phyloP scores from a whole-genome alignment of 2,888 invertebrate genomes.

The Lycaena phlaeas region DNA sequence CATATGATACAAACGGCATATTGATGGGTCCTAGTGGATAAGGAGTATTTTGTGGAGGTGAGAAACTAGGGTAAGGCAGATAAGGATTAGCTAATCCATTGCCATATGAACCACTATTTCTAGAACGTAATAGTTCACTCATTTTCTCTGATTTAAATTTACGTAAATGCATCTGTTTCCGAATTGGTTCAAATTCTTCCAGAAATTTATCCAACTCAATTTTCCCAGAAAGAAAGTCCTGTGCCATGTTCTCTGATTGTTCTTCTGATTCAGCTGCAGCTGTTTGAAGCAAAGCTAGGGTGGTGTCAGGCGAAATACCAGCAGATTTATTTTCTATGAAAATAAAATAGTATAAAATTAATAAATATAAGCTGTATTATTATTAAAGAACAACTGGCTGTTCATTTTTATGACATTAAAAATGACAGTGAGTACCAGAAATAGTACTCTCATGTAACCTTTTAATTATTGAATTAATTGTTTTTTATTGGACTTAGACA shows the following conservation, averaged over 20 bases:
- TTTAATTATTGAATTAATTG: too few species aligned
- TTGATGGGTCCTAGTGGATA: conserved; percentile 81
- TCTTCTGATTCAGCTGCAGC: conserved; percentile 95
- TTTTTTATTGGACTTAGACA: too few species aligned
- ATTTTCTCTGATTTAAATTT: conserved; percentile 96
- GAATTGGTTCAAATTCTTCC: conserved; percentile 83
- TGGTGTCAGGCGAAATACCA: conserved; percentile 86
- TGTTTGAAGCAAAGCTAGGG: conserved; percentile 90
- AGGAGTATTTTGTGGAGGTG: conserved; percentile 69
- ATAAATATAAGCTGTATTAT: conserved; percentile 4
- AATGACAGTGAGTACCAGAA: too few species aligned
- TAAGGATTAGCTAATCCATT: conserved; percentile 55
- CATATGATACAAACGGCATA: conserved; percentile 80
- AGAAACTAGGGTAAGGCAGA: conserved; percentile 55
- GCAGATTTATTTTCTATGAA: conserved; percentile 83
- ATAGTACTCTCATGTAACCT: too few species aligned
- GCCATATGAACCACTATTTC: conserved; percentile 43
- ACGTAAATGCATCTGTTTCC: conserved; percentile 75
- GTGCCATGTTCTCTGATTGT: conserved; percentile 87
- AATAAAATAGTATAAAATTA: too few species aligned
- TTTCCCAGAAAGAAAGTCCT: conserved; percentile 84
- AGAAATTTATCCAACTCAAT: conserved; percentile 86
- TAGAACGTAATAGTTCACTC: conserved; percentile 77
- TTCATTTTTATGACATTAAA: too few species aligned
- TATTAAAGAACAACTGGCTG: conserved; percentile 3